Conservation (phyloP, 1,140 invertebrate genomes). For the Hylaeus volcanicus region DNA sequence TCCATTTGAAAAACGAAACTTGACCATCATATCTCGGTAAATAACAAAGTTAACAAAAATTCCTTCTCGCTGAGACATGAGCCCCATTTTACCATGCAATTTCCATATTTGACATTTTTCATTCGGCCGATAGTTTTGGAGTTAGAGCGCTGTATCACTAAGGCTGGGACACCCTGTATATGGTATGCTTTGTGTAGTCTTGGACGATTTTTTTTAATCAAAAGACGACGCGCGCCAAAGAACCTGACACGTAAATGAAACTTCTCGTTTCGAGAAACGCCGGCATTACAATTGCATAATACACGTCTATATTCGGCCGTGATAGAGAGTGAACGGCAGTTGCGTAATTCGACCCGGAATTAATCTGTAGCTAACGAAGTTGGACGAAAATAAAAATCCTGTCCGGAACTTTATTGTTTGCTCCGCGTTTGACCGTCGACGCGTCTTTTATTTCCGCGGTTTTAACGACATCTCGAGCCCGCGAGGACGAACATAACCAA, state of each 20-base stretch:
- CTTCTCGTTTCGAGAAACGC: neutral
- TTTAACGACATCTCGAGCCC: neutral
- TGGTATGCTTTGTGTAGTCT: no score
- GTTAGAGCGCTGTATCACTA: no score
- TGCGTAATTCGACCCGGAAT: constrained; percentile 27
- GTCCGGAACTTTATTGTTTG: neutral
- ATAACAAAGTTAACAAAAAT: no score
- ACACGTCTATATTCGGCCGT: constrained; percentile 19
- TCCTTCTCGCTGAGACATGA: no score
- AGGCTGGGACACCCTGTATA: no score
- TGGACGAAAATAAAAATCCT: constrained; percentile 26
- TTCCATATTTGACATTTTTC: no score
- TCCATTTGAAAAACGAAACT: no score
- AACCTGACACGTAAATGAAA: neutral
- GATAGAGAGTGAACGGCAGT: constrained; percentile 1
- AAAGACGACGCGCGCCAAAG: neutral
- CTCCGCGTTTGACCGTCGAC: neutral
- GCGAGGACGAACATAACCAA: neutral
- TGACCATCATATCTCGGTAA: no score
- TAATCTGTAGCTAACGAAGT: constrained; percentile 25
- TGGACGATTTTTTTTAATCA: no score
- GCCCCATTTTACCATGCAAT: no score
- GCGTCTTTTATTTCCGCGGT: neutral
- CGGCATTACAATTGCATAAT: constrained; percentile 31
- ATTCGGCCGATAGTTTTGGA: no score